Base-by-base conservation (phyloP, 2,113 vertebrate genomes). In the Bubo scandiacus region DNA sequence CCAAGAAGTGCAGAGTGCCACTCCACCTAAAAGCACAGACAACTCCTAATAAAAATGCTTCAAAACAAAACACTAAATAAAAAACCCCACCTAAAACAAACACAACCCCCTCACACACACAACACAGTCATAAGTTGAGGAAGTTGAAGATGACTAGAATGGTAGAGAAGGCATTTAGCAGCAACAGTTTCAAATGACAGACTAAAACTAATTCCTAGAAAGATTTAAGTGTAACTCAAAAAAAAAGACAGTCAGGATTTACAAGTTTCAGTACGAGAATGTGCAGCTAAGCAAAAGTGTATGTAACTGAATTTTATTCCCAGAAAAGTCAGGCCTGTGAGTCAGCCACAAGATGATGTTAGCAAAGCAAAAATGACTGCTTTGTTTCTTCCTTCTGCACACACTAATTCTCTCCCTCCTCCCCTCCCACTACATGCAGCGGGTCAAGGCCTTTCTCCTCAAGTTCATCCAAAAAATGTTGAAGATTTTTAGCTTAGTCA, bases 311-410 rank as follows among this genome's bases (percentile, higher is more conserved):
- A 74, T 79, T 88, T 88, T 75, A 45, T 51, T 87, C 91, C 54
- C 83, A 92, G 88, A 94, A 72, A 88, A 97, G 88, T 38, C 80
- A 96, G 77, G 59, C 73, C 77, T 63, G 11, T 92, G 88, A 97
- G 80, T 95, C 95, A 95, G 80, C 82, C 95, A 45, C 57, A 15
- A 45, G 70, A 86, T 22, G 87, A 96, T 94, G 92, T 83, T n/a
- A 72, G 88, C 86, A 88, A 90, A 93, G 95, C 92, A 95, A 42
- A 91, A 70, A 65, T 16, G 59, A 77, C 54, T 63, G 88, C 91
- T 92, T 95, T 95, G 95, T 96, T 81, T 59, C 88, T 59, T 47
- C 1, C 62, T 47, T 12, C 72, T 16, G 55, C 82, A 58, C 57
- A 77, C 45, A 12, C 27, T 78, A 20, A 57, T 51, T 25, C 90